Conservation (phyloP, 2,797 vertebrate species). For the Melanotaenia nigrans region DNA sequence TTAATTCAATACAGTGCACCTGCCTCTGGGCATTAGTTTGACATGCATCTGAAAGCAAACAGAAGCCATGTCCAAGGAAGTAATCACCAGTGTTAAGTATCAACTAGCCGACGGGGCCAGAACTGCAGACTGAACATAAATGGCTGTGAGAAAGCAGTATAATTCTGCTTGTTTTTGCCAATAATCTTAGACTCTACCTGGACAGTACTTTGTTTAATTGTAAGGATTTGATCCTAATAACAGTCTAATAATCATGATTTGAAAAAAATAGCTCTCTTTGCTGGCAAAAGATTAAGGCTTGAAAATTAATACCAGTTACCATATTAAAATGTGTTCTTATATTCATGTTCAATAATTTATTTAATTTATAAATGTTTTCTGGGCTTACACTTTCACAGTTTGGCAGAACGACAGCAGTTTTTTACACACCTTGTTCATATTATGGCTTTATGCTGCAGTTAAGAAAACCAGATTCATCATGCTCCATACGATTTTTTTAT, state of each 20-base stretch:
- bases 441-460: constrained; percentile 38
- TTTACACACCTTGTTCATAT: constrained; percentile 36
- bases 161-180: background rate
- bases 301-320: constrained; percentile 56
- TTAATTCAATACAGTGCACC: constrained; percentile 64
- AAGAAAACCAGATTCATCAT: constrained; percentile 27
- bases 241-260: background rate
- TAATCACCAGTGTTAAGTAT: constrained; percentile 47
- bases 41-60: constrained; percentile 67
- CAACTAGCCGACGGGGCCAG: constrained; percentile 19
- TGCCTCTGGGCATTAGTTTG: constrained; percentile 63
- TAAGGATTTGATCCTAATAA: background rate
- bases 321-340: constrained; percentile 45
- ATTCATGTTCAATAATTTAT: constrained; percentile 60
- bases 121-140: constrained; percentile 17
- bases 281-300: constrained; percentile 27
- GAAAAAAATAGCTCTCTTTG: constrained; percentile 6
- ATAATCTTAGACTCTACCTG: constrained; percentile 1
- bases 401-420: constrained; percentile 59
- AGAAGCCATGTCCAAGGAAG: constrained; percentile 44
- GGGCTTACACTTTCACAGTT: constrained; percentile 60
- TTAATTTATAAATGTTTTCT: constrained; percentile 39
- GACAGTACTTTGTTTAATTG: background rate
- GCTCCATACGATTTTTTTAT: constrained; percentile 32
- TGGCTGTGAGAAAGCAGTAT: background rate